Conservation (phyloP, 1,140 invertebrate genomes). For the Heliconius eleuchia region DNA sequence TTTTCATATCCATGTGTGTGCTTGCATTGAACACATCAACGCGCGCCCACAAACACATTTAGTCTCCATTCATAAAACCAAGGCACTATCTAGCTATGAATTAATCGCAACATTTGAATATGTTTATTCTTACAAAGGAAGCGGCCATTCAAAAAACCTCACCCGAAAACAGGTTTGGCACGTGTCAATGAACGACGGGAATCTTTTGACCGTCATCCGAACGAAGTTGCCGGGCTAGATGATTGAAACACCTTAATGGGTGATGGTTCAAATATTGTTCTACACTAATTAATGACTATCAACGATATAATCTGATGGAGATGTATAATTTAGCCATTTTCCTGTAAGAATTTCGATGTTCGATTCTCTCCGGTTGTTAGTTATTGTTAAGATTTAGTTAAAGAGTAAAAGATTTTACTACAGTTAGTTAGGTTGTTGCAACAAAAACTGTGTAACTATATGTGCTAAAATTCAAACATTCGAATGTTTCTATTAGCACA, state of each 20-base stretch:
- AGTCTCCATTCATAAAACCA: constrained; percentile 77
- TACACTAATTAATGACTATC: constrained; percentile 29
- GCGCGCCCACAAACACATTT: constrained; percentile 58
- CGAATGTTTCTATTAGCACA: constrained; percentile 41
- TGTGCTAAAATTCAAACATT: constrained; percentile 39
- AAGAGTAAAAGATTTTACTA: neutral
- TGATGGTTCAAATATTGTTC: constrained; percentile 32
- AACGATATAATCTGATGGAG: constrained; percentile 27
- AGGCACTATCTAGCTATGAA: constrained; percentile 77
- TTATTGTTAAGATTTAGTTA: neutral
- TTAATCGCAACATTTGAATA: constrained; percentile 81
- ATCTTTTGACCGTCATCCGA: constrained; percentile 69
- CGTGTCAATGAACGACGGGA: constrained; percentile 79
- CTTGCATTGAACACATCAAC: constrained; percentile 48
- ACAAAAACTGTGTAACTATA: constrained; percentile 30
- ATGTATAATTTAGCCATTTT: constrained; percentile 29
- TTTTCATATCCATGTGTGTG: constrained; percentile 56
- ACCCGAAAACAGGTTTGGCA: constrained; percentile 76
- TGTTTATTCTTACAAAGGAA: constrained; percentile 80
- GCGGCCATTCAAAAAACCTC: constrained; percentile 77
- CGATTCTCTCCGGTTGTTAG: constrained; percentile 10
- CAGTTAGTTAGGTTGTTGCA: constrained; percentile 21
- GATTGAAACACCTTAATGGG: constrained; percentile 64
- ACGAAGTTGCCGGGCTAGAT: constrained; percentile 58
- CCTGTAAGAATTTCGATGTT: neutral